Evolutionary conservation across 2,797 vertebrate species (phyloP).

Genomic region (Anabacerthia variegaticeps): DNA sequence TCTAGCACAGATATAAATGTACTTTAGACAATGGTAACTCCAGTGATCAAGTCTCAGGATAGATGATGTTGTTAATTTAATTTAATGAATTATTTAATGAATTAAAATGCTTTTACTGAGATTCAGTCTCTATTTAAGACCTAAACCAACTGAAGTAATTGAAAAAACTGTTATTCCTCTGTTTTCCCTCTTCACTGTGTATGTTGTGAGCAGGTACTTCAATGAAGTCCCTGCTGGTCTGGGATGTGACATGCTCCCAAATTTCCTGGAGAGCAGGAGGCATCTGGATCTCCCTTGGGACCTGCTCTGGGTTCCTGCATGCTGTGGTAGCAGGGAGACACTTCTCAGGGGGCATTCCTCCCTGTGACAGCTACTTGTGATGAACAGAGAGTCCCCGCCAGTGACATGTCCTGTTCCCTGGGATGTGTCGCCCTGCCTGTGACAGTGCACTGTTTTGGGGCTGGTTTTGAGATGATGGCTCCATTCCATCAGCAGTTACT

Average conservation of each 20-base stretch:
- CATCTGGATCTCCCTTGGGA: accelerated
- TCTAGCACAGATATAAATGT: neutral
- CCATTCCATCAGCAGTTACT: accelerated
- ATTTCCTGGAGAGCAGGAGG: neutral
- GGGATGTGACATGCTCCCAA: accelerated
- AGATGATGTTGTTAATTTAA: neutral
- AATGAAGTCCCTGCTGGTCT: neutral
- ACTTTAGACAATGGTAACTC: neutral
- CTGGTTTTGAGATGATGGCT: accelerated
- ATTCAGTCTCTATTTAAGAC: neutral
- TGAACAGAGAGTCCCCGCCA: neutral
- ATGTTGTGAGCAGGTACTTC: neutral
- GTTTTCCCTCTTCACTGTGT: neutral
- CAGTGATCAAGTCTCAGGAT: neutral
- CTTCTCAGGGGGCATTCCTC: neutral
- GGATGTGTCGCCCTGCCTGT: neutral
- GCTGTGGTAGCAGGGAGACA: accelerated
- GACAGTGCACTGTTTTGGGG: accelerated
- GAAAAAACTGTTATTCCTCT: neutral
- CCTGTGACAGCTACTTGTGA: neutral
- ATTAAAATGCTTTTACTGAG: neutral
- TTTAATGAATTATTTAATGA: neutral
- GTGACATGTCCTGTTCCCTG: neutral
- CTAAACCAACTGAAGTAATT: neutral
- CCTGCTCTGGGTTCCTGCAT: neutral